phyloP scores from a whole-genome alignment of 2,888 invertebrate genomes.

The Melanchra persicariae region DNA sequence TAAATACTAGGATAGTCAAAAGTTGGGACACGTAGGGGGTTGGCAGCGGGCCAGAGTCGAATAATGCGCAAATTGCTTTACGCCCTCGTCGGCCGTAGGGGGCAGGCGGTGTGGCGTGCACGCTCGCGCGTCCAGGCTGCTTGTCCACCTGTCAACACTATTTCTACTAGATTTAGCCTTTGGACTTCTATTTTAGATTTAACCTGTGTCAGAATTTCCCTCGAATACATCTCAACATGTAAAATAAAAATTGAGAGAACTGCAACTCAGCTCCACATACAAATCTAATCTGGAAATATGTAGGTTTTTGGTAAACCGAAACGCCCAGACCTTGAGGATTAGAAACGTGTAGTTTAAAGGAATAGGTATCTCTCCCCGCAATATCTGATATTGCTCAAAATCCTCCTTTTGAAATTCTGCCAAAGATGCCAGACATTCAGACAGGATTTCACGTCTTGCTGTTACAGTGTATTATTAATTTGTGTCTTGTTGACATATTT shows the following conservation, averaged over 20 bases:
- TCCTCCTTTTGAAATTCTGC: conserved; percentile 56
- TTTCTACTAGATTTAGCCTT: conserved; percentile 14
- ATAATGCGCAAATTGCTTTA: conserved; percentile 70
- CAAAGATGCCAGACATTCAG: conserved; percentile 47
- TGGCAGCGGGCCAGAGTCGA: conserved; percentile 68
- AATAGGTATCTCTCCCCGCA: conserved; percentile 12
- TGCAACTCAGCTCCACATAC: background rate
- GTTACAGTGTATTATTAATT: conserved; percentile 29
- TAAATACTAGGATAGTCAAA: conserved; percentile 71
- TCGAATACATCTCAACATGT: background rate
- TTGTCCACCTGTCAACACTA: conserved; percentile 51
- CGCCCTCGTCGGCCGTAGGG: conserved; percentile 50
- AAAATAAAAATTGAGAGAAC: background rate
- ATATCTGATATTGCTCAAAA: conserved; percentile 33
- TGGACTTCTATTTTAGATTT: conserved; percentile 2
- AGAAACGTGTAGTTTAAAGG: conserved; percentile 9
- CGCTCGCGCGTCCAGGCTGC: conserved; percentile 26
- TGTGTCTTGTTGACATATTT: conserved; percentile 28
- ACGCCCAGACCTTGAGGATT: conserved; percentile 5
- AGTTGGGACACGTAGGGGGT: conserved; percentile 65
- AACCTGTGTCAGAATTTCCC: background rate
- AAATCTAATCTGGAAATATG: conserved; percentile 8
- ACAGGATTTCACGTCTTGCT: conserved; percentile 37
- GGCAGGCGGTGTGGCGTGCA: conserved; percentile 31
- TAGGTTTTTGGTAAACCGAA: background rate